Evolutionary conservation across 1,140 invertebrate species (phyloP), one percentile per base, ranked within the genome.

Genomic region (Achroia grisella): DNA sequence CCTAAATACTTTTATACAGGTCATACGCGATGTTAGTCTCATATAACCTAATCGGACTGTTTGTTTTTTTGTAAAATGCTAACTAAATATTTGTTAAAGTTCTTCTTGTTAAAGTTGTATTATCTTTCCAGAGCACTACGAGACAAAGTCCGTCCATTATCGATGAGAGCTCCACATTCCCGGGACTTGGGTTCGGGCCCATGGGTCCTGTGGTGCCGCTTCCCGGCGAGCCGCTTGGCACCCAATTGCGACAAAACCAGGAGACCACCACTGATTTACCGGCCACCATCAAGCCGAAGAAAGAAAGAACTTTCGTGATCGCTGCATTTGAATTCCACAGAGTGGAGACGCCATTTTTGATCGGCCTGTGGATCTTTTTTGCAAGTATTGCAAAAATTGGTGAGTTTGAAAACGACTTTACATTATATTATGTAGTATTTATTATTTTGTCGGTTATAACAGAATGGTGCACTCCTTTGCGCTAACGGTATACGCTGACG

Each of bases 321-420:
- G 90, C 93, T 10, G 90, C 89, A 10, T 92, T 97, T 49, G 95
- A 97, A 53, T 97, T 97, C 76, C 90, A 91, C 47, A 86, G 94
- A 15, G 95, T 98, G 0, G 94, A 97, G 79, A 94, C 94, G 2
- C 96, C 96, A 0, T 97, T 97, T 76, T 91, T 98, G 53, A 97
- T 98, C 51, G 94, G 94, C 8, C 86, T 97, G 45, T 98, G 97
- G 97, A 97, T 98, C 62, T 93, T 98, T 59, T 95, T 95, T 61
- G 95, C 96, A 12, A 96, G 95, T 74, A 86, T 98, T 60, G 95
- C 96, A 2, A 98, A 98, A 91, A 97, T 98, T 69, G 96, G 97
- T 98, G 78, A 93, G 92, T 55, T n/a, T n/a, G n/a, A n/a, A n/a
- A n/a, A n/a, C n/a, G n/a, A n/a, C n/a, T n/a, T n/a, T n/a, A n/a